phyloP scores from a whole-genome alignment of 1,140 invertebrate genomes.

The Dermatophagoides farinae region DNA sequence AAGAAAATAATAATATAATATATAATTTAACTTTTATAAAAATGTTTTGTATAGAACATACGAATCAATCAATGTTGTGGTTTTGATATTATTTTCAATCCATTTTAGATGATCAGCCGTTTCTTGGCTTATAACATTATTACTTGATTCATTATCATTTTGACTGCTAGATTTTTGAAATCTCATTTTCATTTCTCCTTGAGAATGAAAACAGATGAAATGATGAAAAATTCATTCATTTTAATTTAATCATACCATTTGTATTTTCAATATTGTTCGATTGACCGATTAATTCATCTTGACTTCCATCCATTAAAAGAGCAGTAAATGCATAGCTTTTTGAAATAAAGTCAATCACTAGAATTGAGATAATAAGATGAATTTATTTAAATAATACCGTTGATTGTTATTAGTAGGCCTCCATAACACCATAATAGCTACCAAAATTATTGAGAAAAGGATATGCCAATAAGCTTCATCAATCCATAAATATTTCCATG shows the following conservation, averaged over 20 bases:
- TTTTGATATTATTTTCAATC: slow-evolving; percentile 68
- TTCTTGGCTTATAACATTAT: slow-evolving; percentile 18
- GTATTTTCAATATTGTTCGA: slow-evolving; percentile 58
- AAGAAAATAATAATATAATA: slow-evolving; percentile 11
- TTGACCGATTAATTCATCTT: slow-evolving; percentile 39
- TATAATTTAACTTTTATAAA: neutral
- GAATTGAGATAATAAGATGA: neutral
- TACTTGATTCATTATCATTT: neutral
- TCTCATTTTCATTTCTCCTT: neutral
- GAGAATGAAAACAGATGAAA: neutral
- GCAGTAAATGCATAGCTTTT: slow-evolving; percentile 70
- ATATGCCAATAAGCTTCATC: slow-evolving; percentile 88
- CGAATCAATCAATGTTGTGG: slow-evolving; percentile 45
- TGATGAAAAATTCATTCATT: neutral
- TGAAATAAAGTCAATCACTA: neutral
- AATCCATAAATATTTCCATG: slow-evolving; percentile 76
- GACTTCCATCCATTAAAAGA: slow-evolving; percentile 60
- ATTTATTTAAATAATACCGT: slow-evolving; percentile 27
- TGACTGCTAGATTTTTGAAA: neutral
- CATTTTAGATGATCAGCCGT: slow-evolving; percentile 64
- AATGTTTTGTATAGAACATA: slow-evolving; percentile 26
- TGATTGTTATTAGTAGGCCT: slow-evolving; percentile 84
- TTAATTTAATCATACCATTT: slow-evolving; percentile 23
- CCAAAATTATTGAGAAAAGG: slow-evolving; percentile 59
- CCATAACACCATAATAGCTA: slow-evolving; percentile 85